Evolutionary conservation across 2,113 vertebrate species (phyloP).

Genomic region (Rhabdomys dilectus): DNA sequence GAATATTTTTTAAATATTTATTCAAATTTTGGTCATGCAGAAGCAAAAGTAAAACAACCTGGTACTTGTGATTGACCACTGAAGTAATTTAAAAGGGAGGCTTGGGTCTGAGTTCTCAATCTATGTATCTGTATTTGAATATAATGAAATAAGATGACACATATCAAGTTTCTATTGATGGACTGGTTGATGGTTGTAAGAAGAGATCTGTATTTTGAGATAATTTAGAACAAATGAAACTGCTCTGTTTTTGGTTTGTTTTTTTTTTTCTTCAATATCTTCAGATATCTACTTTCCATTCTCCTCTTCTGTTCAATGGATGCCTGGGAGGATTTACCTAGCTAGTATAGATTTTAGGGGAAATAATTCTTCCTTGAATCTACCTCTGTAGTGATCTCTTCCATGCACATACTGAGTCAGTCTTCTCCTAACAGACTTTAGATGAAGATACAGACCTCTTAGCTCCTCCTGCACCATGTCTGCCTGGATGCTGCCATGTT

Average conservation of each 20-base stretch:
- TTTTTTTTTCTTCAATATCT: neutral
- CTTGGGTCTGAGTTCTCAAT: neutral
- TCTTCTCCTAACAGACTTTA: no score
- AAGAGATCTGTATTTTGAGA: neutral
- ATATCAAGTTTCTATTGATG: neutral
- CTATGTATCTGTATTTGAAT: neutral
- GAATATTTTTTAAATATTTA: neutral
- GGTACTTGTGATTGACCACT: neutral
- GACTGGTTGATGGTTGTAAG: neutral
- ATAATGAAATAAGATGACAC: neutral
- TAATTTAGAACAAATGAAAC: neutral
- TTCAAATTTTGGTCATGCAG: neutral
- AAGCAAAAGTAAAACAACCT: neutral
- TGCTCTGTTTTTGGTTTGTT: neutral
- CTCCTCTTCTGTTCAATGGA: neutral
- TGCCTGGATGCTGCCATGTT: no score
- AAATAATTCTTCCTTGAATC: neutral
- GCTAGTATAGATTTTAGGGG: neutral
- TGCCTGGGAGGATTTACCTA: neutral
- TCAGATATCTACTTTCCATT: neutral
- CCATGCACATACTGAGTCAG: neutral
- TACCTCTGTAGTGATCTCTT: neutral
- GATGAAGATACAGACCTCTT: no score
- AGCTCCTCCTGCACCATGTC: no score
- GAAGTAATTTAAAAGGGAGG: neutral